phyloP scores from a whole-genome alignment of 2,888 invertebrate genomes.

The Chouioia cunea region DNA sequence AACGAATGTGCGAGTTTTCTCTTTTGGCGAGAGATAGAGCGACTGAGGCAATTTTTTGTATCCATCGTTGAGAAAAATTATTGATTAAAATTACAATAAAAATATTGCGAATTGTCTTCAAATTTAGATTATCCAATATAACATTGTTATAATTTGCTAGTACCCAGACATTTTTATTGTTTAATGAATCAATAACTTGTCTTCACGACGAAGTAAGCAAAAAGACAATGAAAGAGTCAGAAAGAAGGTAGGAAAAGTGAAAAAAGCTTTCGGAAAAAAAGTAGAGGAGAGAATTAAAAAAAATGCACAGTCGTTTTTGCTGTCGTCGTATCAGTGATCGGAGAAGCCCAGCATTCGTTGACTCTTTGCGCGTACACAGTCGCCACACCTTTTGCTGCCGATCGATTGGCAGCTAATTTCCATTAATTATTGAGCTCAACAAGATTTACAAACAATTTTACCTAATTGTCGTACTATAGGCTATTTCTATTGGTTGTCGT shows the following conservation, averaged over 20 bases:
- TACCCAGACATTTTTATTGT: not conserved
- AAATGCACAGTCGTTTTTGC: conserved; percentile 48
- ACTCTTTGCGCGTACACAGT: conserved; percentile 25
- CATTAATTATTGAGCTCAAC: not conserved
- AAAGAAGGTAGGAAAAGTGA: conserved; percentile 32
- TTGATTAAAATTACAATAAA: conserved; percentile 14
- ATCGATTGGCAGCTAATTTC: conserved; percentile 1
- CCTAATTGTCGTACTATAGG: no score
- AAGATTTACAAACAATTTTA: no score
- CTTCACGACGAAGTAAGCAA: conserved; percentile 23
- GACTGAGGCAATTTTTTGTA: conserved; percentile 4
- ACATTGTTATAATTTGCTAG: not conserved
- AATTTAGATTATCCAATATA: not conserved
- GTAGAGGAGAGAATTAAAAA: conserved; percentile 26
- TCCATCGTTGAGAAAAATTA: conserved; percentile 23
- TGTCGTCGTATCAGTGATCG: conserved; percentile 40
- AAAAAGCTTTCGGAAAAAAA: conserved; percentile 29
- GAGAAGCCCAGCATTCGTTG: conserved; percentile 41
- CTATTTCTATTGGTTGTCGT: no score
- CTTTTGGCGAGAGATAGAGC: conserved; percentile 26
- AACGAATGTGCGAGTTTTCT: conserved; percentile 24
- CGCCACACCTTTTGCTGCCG: conserved; percentile 33
- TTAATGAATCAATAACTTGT: conserved; percentile 28
- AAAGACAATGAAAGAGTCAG: conserved; percentile 22
- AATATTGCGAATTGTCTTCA: no score